phyloP scores from a whole-genome alignment of 2,797 vertebrate genomes.

The Dendrocincla tyrannina region DNA sequence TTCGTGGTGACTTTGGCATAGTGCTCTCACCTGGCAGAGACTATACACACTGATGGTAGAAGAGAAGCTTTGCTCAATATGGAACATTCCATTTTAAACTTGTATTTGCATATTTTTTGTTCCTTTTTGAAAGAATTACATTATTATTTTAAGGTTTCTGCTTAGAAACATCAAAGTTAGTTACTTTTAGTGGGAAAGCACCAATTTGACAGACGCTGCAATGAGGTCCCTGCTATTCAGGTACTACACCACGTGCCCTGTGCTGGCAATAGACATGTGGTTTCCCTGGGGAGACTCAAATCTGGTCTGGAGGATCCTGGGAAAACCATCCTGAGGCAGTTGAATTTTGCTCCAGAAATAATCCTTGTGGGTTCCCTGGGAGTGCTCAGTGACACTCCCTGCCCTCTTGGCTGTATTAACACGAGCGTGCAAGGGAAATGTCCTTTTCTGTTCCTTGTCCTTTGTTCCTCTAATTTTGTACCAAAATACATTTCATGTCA shows the following conservation, averaged over 20 bases:
- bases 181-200: not conserved
- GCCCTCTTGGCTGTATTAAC: too few relatives aligned
- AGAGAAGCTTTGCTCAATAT: not conserved
- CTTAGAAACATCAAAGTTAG: not conserved
- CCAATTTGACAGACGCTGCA: not conserved
- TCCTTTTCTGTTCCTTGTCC: not conserved
- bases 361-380: not conserved
- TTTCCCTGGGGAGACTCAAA: not conserved
- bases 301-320: not conserved
- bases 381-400: fast-evolving
- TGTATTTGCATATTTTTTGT: not conserved
- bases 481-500: too few relatives aligned
- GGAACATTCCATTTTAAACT: fast-evolving
- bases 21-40: not conserved
- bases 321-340: not conserved
- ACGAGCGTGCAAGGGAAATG: fast-evolving
- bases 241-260: fast-evolving
- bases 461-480: too few relatives aligned
- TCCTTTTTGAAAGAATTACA: not conserved
- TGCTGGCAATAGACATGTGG: not conserved
- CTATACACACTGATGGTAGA: not conserved
- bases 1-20: not conserved
- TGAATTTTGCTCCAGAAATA: not conserved
- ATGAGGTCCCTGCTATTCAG: not conserved
- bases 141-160: not conserved